Evolutionary conservation across 2,113 vertebrate species (phyloP), one percentile per base, ranked within the genome.

Genomic region (Ophthalmolycus amberensis): DNA sequence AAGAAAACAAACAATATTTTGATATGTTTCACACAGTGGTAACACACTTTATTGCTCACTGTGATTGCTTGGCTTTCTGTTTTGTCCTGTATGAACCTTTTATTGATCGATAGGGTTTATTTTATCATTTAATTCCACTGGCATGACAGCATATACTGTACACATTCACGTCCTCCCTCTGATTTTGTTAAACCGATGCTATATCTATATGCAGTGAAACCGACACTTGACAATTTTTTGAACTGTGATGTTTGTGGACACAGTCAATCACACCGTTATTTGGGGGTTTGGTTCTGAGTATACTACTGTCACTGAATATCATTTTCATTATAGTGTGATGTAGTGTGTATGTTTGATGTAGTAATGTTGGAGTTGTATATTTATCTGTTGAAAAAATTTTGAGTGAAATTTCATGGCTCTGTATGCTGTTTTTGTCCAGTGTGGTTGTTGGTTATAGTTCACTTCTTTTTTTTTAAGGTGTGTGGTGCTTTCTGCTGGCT

Each of bases 251-350:
- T 81, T 90, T 90, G 81, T 86, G 88, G 87, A 92, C 91, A 91
- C 74, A 67, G 68, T 89, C 92, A 90, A 76, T 94, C 93, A 90
- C 92, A 71, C 27, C 65, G 62, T 81, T 91, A 73, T 92, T 89
- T 91, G 82, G 75, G 77, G 75, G 67, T 84, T 91, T 88, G 91
- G 90, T 90, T 85, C 83, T 82, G 87, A 93, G 86, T 95, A 93
- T 94, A 96, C 95, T 96, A 95, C 95, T 96, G 95, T 94, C 94
- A 95, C 93, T 94, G 92, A 95, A 87, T 94, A 93, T 92, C 82
- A 86, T 93, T 93, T 90, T 90, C 92, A 93, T 93, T 93, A 93
- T 94, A 93, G 91, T 92, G 87, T 93, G 93, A 83, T 94, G 80
- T 90, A 91, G n/a, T 58, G 54, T 58, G 54, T 90, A 90, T 92